Evolutionary conservation across 2,113 vertebrate genomes (phyloP), one percentile per base, ranked within the genome.

Genomic region (Menura novaehollandiae): DNA sequence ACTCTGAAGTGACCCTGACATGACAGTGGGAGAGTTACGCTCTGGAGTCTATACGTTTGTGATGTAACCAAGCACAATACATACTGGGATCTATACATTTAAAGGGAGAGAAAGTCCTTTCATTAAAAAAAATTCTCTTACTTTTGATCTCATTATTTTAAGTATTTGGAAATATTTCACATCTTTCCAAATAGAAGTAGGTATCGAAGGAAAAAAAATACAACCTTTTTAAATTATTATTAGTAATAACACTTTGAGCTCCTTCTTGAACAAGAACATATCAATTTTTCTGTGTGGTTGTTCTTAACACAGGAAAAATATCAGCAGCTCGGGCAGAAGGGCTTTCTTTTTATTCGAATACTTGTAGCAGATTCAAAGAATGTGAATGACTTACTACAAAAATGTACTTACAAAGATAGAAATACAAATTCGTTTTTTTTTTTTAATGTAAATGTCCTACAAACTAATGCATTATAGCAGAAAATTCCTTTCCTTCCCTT

Each of bases 401-500:
- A 58, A 56, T 30, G 21, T 30, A 49, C 20, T 28, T 28, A 53
- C 6, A 64, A 73, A 88, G 44, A 66, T 19, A 68, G 26, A 46
- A 86, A 44, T 20, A 58, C 2, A 66, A 22, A 55, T 62, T 76
- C 2, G 26, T 69, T 67, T 62, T 56, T 60, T 62, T 58, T 86
- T 90, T 66, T 6, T 47, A 68, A 71, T 68, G 15, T 14, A 72
- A 91, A 88, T 85, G 16, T 23, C 63, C 39, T 93, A 62, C n/a
- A 91, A 93, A 96, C 73, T 66, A 89, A 85, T 43, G 19, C n/a
- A 9, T 0, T 10, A 88, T 59, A 85, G 39, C 77, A 87, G 37
- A 91, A 94, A 95, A 90, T 66, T 95, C 85, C 41, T 60, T 91
- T 89, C 74, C 49, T 91, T 93, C 62, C 55, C 41, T 62, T 82